Evolutionary conservation across 2,888 invertebrate genomes (phyloP), one percentile per base, ranked within the genome.

Genomic region (Scrobipalpa costella): DNA sequence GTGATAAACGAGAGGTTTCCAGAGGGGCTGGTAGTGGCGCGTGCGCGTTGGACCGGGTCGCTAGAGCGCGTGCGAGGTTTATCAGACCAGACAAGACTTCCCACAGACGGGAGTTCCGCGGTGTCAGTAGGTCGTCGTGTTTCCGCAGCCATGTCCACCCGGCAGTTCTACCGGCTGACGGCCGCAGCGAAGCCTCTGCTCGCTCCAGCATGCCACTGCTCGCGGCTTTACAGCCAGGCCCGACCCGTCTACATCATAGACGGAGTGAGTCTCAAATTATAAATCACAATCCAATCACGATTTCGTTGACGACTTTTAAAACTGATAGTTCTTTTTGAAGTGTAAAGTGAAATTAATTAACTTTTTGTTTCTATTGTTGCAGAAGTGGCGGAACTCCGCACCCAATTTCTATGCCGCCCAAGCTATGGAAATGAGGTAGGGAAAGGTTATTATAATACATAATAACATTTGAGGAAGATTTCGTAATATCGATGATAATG

Each of bases 331-430:
- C 15, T 9, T n/a, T 44, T 44, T 0, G 7, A 44, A 15, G 15
- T 7, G 5, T 5, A 33, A 27, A 3, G 34, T 57, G 8, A 55
- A 11, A 5, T 57, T 33, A 17, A 13, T 36, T 3, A 57, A 57
- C n/a, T 38, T 36, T 49, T 15, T 34, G 61, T 61, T 57, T 21
- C 62, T 57, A 61, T 74, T 74, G 69, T 90, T 90, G 69, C 90
- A 91, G 91, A 90, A 90, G 85, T 91, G 91, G 91, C 83, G 91
- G 67, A 87, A 90, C 70, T 90, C 90, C 15, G 88, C 90, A 64
- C 90, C 88, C 6, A 84, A 80, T 71, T 91, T 91, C 77, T 91
- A 91, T 73, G 85, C 90, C 40, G 81, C 85, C 50, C 90, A 91
- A 72, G 85, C 88, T 57, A 76, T 89, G 67, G 91, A 90, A 71